These are phyloP conservation scores for Origma solitaria DNA, from an alignment of 2,113 vertebrate species.

Conservation along the genomic window DNA sequence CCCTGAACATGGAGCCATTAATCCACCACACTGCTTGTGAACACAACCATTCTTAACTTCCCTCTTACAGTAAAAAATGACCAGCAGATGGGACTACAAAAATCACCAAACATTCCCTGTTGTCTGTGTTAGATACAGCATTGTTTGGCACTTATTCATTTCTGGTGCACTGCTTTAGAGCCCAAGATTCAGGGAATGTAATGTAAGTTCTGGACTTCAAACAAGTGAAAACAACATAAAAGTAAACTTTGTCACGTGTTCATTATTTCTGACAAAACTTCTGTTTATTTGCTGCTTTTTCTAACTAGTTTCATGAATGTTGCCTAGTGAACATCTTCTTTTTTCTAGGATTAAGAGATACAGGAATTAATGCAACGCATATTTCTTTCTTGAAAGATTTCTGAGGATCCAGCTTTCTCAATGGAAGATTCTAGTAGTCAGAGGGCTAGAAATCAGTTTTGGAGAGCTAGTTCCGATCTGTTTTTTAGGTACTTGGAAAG, in stretches of 20 bases:
- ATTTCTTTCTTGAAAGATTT: not conserved
- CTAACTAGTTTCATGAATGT: not conserved
- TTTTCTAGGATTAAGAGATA: not conserved
- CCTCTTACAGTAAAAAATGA: not conserved
- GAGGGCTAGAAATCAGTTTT: not conserved
- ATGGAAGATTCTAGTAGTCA: not conserved
- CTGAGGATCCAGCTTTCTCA: not conserved
- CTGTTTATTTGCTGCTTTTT: not conserved
- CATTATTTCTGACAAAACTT: not conserved
- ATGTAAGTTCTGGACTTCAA: not conserved
- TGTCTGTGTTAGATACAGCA: not conserved
- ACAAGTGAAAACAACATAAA: not conserved
- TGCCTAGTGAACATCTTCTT: not conserved
- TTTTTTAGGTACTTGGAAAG: not conserved
- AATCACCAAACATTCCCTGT: not conserved
- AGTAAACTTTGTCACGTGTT: not conserved
- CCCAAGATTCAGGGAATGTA: not conserved
- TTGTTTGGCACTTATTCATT: not conserved
- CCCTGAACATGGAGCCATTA: not conserved
- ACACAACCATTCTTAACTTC: not conserved
- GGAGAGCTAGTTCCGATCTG: not conserved
- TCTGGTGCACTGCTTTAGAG: not conserved
- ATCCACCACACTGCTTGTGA: fast-evolving
- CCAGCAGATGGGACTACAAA: not conserved
- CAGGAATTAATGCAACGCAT: not conserved